Conservation (phyloP, 1,140 invertebrate genomes). For the Theocolax elegans region DNA sequence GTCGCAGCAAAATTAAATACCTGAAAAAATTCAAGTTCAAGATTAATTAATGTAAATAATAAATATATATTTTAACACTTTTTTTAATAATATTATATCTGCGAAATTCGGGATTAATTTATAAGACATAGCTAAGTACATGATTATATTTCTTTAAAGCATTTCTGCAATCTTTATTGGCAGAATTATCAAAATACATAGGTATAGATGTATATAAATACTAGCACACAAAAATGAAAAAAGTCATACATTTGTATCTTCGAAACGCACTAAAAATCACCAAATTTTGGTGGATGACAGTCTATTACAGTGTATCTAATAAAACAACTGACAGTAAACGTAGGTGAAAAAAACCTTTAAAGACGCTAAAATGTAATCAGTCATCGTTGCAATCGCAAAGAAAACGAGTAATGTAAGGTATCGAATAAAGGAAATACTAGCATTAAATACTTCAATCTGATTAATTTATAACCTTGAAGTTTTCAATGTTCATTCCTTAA, state of each 20-base stretch:
- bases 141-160: conserved; percentile 23
- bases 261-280: neutral
- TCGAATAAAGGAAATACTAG: too few species aligned
- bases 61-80: too few species aligned
- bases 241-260: neutral
- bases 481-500: too few species aligned
- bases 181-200: conserved; percentile 64
- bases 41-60: too few species aligned
- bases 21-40: too few species aligned
- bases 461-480: too few species aligned
- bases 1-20: too few species aligned
- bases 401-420: neutral
- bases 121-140: too few species aligned
- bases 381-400: neutral
- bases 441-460: too few species aligned
- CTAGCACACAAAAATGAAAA: conserved; percentile 38
- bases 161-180: conserved; percentile 57
- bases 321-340: neutral
- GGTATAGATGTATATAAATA: conserved; percentile 58
- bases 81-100: too few species aligned
- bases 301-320: neutral
- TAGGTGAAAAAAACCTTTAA: neutral
- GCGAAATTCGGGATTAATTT: too few species aligned
- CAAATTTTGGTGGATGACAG: neutral
- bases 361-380: neutral